These are phyloP conservation scores for Drosophila dives DNA, from an alignment of 2,888 invertebrate species.

Conservation along the genomic window DNA sequence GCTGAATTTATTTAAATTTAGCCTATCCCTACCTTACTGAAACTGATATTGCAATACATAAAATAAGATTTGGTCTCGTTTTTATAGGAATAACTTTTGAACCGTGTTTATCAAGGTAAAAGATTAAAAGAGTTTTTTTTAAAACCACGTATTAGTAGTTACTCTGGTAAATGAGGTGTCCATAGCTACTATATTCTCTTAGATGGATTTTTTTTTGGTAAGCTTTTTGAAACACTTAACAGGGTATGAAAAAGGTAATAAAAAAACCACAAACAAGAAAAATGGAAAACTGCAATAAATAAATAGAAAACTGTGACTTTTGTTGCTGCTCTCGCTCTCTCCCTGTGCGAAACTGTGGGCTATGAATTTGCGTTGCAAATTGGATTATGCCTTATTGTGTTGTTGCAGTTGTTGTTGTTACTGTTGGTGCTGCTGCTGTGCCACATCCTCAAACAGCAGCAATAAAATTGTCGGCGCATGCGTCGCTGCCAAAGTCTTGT, in stretches of 20 bases:
- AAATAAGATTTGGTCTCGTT: neutral
- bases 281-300: conserved; percentile 65
- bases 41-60: neutral
- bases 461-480: conserved; percentile 58
- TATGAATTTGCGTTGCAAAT: conserved; percentile 71
- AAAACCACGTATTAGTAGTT: too few species aligned
- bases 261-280: conserved; percentile 32
- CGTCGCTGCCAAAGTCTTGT: conserved; percentile 48
- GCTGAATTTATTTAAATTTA: neutral
- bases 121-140: too few species aligned
- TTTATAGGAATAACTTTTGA: neutral
- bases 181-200: neutral
- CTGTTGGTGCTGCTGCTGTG: conserved; percentile 37
- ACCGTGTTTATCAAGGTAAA: too few species aligned
- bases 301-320: conserved; percentile 58
- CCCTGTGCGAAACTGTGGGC: conserved; percentile 25
- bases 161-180: neutral
- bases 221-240: neutral
- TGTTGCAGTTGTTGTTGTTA: conserved; percentile 26
- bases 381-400: conserved; percentile 68
- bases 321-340: conserved; percentile 18
- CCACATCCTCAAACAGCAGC: conserved; percentile 58
- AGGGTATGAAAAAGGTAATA: conserved; percentile 25
- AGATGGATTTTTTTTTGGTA: neutral
- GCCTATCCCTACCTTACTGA: neutral